Evolutionary conservation across 2,113 vertebrate genomes (phyloP).

Genomic region (Motacilla tschutschensis): DNA sequence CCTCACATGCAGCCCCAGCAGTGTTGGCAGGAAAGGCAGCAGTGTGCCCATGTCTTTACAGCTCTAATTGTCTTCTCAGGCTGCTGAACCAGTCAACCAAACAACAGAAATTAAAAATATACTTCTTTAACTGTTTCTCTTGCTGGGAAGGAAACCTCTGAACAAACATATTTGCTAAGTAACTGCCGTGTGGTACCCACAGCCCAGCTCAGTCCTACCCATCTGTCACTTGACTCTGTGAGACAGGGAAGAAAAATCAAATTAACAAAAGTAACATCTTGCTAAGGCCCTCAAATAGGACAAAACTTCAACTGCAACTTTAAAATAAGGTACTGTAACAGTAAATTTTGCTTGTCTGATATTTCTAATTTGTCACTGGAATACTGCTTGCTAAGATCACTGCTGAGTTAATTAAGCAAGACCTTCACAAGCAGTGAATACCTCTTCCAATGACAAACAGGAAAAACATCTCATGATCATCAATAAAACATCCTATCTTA

Average conservation of each 20-base stretch:
- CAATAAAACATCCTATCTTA: background rate
- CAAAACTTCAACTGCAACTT: background rate
- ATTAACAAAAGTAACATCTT: background rate
- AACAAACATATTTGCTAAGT: background rate
- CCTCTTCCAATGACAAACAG: background rate
- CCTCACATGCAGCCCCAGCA: background rate
- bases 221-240: background rate
- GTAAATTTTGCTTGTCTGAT: background rate
- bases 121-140: background rate
- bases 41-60: background rate
- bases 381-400: background rate
- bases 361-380: background rate
- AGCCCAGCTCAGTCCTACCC: background rate
- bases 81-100: background rate
- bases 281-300: background rate
- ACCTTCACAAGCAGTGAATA: background rate
- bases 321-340: background rate
- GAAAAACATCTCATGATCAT: rapidly evolving
- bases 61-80: background rate
- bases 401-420: background rate
- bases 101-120: background rate
- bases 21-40: background rate
- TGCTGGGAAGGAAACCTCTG: background rate
- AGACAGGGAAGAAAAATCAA: background rate
- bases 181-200: background rate